Percentiles rank a stretch among this genome's conserved stretches.
Conservation (phyloP, 1,140 invertebrate species). For the Lineus longissimus region DNA sequence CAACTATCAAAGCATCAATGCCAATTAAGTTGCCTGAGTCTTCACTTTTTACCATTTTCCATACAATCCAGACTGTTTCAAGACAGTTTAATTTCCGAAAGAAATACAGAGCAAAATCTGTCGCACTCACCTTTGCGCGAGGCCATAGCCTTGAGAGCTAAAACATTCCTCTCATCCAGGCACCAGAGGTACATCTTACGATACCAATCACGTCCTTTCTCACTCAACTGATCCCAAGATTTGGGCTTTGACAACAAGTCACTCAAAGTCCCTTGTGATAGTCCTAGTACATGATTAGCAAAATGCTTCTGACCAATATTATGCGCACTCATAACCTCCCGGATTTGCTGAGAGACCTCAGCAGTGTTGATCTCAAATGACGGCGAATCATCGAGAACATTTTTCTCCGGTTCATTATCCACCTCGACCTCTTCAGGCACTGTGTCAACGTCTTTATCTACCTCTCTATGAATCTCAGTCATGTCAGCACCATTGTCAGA, state of each 20-base stretch:
- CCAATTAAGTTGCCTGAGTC: too few species aligned
- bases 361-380: conserved; percentile 68
- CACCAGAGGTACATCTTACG: conserved; percentile 98
- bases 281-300: conserved; percentile 90
- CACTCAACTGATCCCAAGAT: conserved; percentile 95
- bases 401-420: too few species aligned
- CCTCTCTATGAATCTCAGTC: too few species aligned
- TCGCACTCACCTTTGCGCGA: conserved; percentile 84
- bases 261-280: conserved; percentile 92
- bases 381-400: too few species aligned
- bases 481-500: too few species aligned
- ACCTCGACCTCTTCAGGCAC: too few species aligned
- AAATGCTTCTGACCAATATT: conserved; percentile 96
- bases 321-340: conserved; percentile 93
- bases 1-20: too few species aligned
- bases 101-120: too few species aligned
- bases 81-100: too few species aligned
- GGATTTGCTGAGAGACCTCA: conserved; percentile 85
- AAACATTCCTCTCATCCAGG: conserved; percentile 88
- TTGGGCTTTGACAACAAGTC: conserved; percentile 95
- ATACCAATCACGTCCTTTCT: conserved; percentile 97
- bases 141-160: conserved; percentile 90
- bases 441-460: too few species aligned
- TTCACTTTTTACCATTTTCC: too few species aligned
- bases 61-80: too few species aligned